Base-by-base conservation (phyloP, 2,888 invertebrate species). In the Chymomyza fuscimana region DNA sequence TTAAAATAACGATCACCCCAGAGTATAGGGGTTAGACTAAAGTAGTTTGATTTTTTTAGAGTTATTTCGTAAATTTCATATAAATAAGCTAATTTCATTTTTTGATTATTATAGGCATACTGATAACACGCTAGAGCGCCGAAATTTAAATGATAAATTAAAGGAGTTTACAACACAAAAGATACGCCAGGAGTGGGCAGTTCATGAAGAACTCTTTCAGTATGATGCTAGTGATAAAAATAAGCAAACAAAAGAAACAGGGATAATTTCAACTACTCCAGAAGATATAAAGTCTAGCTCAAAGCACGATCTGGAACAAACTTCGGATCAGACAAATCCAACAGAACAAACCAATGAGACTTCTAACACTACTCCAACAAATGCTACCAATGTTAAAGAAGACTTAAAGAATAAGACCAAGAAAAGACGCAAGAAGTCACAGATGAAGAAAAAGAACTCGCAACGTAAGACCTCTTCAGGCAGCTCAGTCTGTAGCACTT, bases 381-480 rank as follows among this genome's bases (percentile, higher is more conserved):
- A 70, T 51, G 64, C 65, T 5, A 76, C 68, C 29, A 68, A 93
- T 70, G 93, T 93, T 22, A 94, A 94, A 70, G 92, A 92, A 63
- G 91, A 91, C 60, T 86, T 88, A 12, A 92, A 92, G 65, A 87
- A 81, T 84, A 96, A 96, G 90, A 96, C 96, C 89, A 95, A 96
- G 91, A 96, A 95, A 90, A 94, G 96, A 67, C 95, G 96, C 80
- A 95, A 96, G 92, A 96, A 95, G 93, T 94, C 95, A 50, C 93
- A 95, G 79, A 95, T 96, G 91, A 96, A 96, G 92, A 96, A 96
- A 92, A 96, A 96, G 90, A 95, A 95, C 82, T 93, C 94, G 0
- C 95, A 95, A 86, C 94, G 96, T 69, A 96, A 96, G 88, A 94
- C 94, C 0, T 94, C 94, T 5, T 88, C 91, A 65, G 88, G 93